Conservation (phyloP, 2,888 invertebrate genomes). For the Fabriciana adippe region DNA sequence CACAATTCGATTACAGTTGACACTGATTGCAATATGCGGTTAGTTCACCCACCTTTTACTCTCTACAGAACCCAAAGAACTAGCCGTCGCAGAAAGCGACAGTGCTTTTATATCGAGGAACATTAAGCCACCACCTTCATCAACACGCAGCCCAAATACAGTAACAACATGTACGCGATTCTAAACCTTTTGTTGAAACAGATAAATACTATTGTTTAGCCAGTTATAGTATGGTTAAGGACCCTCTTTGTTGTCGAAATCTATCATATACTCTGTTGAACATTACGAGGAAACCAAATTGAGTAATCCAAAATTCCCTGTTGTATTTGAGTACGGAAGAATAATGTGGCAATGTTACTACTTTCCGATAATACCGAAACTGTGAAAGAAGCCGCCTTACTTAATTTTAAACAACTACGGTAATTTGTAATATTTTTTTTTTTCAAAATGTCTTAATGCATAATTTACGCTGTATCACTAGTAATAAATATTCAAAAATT, state of each 20-base stretch:
- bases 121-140: slow-evolving; percentile 73
- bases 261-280: slow-evolving; percentile 47
- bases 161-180: slow-evolving; percentile 48
- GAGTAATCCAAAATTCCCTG: slow-evolving; percentile 53
- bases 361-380: not conserved
- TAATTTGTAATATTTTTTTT: too few relatives aligned
- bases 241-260: slow-evolving; percentile 39
- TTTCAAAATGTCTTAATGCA: too few relatives aligned
- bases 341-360: slow-evolving; percentile 4
- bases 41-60: slow-evolving; percentile 78
- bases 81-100: slow-evolving; percentile 73
- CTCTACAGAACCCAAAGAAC: slow-evolving; percentile 71
- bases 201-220: slow-evolving; percentile 36
- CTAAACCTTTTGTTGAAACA: slow-evolving; percentile 53
- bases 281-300: slow-evolving; percentile 63
- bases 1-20: slow-evolving; percentile 50
- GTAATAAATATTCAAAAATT: too few relatives aligned
- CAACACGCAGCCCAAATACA: slow-evolving; percentile 56
- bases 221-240: slow-evolving; percentile 15
- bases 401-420: not conserved
- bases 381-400: too few relatives aligned
- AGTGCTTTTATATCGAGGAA: slow-evolving; percentile 76
- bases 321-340: slow-evolving; percentile 52
- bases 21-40: slow-evolving; percentile 52
- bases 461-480: too few relatives aligned